phyloP scores from a whole-genome alignment of 37 sponge, comb jelly and placozoan genomes.

The Spongilla lacustris region DNA sequence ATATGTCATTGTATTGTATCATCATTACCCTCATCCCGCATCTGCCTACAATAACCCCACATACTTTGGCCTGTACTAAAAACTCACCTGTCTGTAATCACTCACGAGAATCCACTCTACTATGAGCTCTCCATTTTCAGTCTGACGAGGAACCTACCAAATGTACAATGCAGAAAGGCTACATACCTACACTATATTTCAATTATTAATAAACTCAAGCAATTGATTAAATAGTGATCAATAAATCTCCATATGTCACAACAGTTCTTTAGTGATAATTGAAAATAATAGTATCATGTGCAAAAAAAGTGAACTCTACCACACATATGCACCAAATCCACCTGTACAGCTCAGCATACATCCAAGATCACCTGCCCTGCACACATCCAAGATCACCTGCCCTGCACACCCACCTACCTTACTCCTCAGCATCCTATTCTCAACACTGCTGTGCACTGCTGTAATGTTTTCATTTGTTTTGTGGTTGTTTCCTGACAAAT shows the following conservation, averaged over 20 bases:
- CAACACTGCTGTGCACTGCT: not conserved
- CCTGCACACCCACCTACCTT: not conserved
- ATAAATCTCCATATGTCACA: too few species aligned
- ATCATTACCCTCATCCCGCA: too few species aligned
- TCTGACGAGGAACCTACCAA: conserved; percentile 40
- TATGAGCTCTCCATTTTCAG: conserved; percentile 23
- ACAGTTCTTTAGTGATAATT: too few species aligned
- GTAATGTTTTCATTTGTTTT: not conserved
- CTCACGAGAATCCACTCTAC: conserved; percentile 69
- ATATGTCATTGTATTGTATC: too few species aligned
- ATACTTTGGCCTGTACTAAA: not conserved
- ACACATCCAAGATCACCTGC: not conserved
- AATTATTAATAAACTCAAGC: too few species aligned
- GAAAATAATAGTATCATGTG: too few species aligned
- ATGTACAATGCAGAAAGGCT: too few species aligned
- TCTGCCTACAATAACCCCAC: conserved; percentile 23
- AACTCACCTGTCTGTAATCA: conserved; percentile 48
- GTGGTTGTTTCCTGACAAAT: not conserved
- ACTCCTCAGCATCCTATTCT: not conserved
- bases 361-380: not conserved
- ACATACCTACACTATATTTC: too few species aligned
- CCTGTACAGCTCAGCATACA: not conserved
- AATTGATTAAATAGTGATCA: too few species aligned
- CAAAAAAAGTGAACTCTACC: too few species aligned
- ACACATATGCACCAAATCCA: too few species aligned